phyloP scores from a whole-genome alignment of 2,888 invertebrate species.

The Heliconius charithonia region DNA sequence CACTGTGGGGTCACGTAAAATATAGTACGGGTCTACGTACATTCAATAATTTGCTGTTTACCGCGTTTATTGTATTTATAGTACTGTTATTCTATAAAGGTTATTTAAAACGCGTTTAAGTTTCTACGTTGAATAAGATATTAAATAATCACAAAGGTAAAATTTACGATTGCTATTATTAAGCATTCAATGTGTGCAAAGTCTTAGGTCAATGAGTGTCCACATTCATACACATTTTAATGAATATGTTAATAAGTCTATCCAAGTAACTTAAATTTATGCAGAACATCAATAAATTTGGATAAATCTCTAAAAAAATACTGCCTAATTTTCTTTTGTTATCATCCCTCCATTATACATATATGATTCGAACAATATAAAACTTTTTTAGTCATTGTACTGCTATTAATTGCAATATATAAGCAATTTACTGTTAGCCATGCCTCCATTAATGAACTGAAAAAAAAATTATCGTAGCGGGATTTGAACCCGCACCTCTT shows the following conservation, averaged over 20 bases:
- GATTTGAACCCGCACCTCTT: too few species aligned
- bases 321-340: too few species aligned
- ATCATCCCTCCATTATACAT: too few species aligned
- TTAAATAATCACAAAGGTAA: background rate
- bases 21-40: slow-evolving; percentile 48
- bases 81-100: background rate
- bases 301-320: background rate
- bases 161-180: slow-evolving; percentile 15
- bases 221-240: slow-evolving; percentile 70
- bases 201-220: slow-evolving; percentile 66
- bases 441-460: too few species aligned
- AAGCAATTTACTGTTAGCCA: too few species aligned
- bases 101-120: background rate
- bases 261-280: slow-evolving; percentile 27
- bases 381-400: too few species aligned
- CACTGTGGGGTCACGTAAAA: slow-evolving; percentile 65
- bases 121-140: background rate
- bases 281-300: background rate
- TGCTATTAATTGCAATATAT: too few species aligned
- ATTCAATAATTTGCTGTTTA: background rate
- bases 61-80: background rate
- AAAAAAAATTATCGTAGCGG: too few species aligned
- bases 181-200: slow-evolving; percentile 17
- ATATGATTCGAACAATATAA: too few species aligned
- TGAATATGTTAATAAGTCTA: slow-evolving; percentile 73